These are phyloP conservation scores for Horisme vitalbata DNA, from an alignment of 2,888 invertebrate genomes.

Conservation along the genomic window DNA sequence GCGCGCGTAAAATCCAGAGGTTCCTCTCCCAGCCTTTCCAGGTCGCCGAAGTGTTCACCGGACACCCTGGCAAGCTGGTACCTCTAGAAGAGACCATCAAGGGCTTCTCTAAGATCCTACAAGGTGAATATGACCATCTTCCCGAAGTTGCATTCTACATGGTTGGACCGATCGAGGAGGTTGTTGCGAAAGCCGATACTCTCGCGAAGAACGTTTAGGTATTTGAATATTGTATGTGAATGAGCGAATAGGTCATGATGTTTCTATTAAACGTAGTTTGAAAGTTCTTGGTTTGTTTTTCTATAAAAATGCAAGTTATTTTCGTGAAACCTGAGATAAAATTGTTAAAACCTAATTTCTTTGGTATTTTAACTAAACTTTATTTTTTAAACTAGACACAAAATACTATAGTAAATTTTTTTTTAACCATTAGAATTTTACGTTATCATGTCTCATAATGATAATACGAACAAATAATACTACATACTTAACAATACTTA, in stretches of 20 bases:
- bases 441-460: too few relatives aligned
- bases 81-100: constrained; percentile 93
- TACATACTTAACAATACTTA: too few relatives aligned
- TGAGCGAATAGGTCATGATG: constrained; percentile 51
- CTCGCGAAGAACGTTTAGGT: constrained; percentile 86
- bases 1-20: constrained; percentile 96
- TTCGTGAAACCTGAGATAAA: too few relatives aligned
- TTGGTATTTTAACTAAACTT: too few relatives aligned
- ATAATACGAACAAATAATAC: too few relatives aligned
- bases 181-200: constrained; percentile 91
- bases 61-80: constrained; percentile 94
- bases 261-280: constrained; percentile 59
- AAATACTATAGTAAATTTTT: too few relatives aligned
- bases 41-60: constrained; percentile 97
- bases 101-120: constrained; percentile 93
- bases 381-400: too few relatives aligned
- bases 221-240: constrained; percentile 34
- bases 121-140: constrained; percentile 93
- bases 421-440: too few relatives aligned
- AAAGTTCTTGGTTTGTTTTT: too few relatives aligned
- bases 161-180: constrained; percentile 97
- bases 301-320: too few relatives aligned
- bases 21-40: constrained; percentile 97
- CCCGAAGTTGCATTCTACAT: constrained; percentile 98
- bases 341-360: too few relatives aligned